Conservation (phyloP, 2,113 vertebrate genomes). For the Bubo scandiacus region DNA sequence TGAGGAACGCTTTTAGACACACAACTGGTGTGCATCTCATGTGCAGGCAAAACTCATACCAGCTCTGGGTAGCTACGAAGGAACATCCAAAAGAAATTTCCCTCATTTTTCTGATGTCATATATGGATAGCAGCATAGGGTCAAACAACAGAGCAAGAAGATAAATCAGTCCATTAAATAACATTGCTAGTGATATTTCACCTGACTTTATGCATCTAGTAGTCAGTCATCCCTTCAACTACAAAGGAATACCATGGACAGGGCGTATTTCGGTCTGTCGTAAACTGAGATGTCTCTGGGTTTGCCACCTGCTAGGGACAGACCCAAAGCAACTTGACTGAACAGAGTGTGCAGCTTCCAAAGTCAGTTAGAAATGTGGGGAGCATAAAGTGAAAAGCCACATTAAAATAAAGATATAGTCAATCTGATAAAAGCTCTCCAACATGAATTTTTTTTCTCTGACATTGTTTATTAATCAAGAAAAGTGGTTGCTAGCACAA, state of each 20-base stretch:
- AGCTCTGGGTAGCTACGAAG: neutral
- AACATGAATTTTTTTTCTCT: neutral
- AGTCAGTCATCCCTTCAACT: neutral
- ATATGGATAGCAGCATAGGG: neutral
- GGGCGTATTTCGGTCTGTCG: neutral
- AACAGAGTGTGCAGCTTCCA: neutral
- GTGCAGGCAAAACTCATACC: neutral
- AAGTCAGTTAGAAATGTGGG: neutral
- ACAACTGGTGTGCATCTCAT: accelerated
- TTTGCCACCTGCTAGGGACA: neutral
- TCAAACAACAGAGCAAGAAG: neutral
- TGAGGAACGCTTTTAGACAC: accelerated
- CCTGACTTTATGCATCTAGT: neutral
- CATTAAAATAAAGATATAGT: neutral
- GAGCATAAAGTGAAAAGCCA: neutral
- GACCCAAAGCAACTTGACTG: neutral
- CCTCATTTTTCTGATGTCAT: neutral
- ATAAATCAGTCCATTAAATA: neutral
- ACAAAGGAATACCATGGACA: neutral
- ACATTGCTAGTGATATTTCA: neutral
- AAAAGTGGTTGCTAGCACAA: neutral
- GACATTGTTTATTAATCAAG: neutral
- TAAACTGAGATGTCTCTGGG: neutral
- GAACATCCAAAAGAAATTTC: neutral
- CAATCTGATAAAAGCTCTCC: neutral